phyloP scores from a whole-genome alignment of 92 coral and sea anemone species.

The Parazoanthus swiftii region DNA sequence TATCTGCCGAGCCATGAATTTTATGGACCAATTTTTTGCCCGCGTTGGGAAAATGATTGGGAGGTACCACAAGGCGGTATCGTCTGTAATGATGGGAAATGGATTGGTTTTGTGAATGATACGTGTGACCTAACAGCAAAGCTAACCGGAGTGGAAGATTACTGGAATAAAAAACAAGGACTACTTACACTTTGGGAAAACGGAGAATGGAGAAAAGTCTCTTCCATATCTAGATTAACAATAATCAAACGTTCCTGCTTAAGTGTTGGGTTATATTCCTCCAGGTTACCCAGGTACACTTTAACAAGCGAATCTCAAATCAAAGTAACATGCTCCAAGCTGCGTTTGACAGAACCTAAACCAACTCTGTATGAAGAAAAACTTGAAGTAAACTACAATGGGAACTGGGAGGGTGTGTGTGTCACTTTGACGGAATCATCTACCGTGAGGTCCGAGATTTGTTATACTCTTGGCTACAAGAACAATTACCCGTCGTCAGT shows the following conservation, averaged over 20 bases:
- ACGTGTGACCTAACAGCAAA: not conserved
- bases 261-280: not conserved
- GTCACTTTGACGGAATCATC: not conserved
- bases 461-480: too few species aligned
- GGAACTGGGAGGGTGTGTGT: slow-evolving; percentile 37
- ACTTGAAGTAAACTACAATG: slow-evolving; percentile 27
- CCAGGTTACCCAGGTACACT: not conserved
- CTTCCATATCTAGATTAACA: not conserved
- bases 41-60: not conserved
- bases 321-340: slow-evolving; percentile 18
- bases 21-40: not conserved
- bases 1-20: not conserved
- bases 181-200: slow-evolving; percentile 32
- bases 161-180: slow-evolving; percentile 1
- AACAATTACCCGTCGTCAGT: not conserved
- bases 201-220: slow-evolving; percentile 6
- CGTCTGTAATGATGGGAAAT: not conserved
- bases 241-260: not conserved
- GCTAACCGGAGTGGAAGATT: not conserved
- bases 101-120: not conserved
- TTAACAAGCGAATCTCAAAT: not conserved
- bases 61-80: not conserved
- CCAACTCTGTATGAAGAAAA: slow-evolving; percentile 38
- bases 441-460: not conserved
- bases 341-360: slow-evolving; percentile 25